A percentile compares a stretch with the other conserved stretches of the same genome.
These are phyloP conservation scores for Coenobita brevimanus DNA, from an alignment of 1,140 invertebrate species.

Conservation along the genomic window DNA sequence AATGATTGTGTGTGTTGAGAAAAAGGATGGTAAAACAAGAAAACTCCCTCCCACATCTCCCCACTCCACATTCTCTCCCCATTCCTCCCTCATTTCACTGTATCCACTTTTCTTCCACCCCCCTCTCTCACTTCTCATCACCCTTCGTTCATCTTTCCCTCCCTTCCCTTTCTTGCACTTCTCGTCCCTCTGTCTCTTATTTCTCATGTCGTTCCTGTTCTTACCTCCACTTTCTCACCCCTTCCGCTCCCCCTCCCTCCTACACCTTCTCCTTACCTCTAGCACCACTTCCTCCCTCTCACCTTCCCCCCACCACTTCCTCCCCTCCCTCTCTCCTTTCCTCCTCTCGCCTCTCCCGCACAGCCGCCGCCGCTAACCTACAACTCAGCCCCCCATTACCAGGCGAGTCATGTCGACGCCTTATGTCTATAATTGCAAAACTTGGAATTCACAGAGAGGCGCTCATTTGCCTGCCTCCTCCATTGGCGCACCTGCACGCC, in stretches of 20 bases:
- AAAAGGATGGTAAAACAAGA: too few relatives aligned
- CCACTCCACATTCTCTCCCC: too few relatives aligned
- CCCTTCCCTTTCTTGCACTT: too few relatives aligned
- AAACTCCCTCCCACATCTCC: too few relatives aligned
- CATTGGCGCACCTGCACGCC: conserved; percentile 34
- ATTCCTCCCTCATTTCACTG: too few relatives aligned
- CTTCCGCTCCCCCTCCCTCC: not conserved
- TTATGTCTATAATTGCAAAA: conserved; percentile 49
- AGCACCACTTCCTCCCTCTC: not conserved
- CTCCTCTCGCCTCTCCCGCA: not conserved
- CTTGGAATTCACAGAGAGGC: conserved; percentile 43
- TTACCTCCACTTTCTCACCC: not conserved
- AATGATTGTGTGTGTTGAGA: too few relatives aligned
- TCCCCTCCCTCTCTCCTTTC: not conserved
- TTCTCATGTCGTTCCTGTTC: too few relatives aligned
- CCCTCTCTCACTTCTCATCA: too few relatives aligned
- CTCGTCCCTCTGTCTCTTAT: too few relatives aligned
- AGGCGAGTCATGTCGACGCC: conserved; percentile 31
- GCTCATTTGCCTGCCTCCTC: conserved; percentile 39
- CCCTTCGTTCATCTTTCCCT: too few relatives aligned
- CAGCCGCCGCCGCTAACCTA: conserved; percentile 21
- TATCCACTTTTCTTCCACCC: too few relatives aligned
- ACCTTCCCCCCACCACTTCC: not conserved
- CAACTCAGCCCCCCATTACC: conserved; percentile 7
- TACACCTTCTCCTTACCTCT: not conserved